phyloP scores from a whole-genome alignment of 2,797 vertebrate species.

The Oophaga sylvatica region DNA sequence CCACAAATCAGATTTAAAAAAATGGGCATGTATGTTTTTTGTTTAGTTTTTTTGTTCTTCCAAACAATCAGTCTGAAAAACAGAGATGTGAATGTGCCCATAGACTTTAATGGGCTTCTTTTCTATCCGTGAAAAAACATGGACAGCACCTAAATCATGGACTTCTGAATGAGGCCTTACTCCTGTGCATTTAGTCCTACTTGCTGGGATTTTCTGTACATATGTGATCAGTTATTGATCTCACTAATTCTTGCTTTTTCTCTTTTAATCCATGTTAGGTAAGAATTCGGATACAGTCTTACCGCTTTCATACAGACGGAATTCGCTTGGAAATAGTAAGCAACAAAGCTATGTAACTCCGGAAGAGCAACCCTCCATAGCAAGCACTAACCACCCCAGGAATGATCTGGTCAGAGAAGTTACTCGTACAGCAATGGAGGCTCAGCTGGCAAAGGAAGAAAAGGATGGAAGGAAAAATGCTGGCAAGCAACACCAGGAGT shows the following conservation, averaged over 20 bases:
- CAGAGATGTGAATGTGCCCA: too few species aligned
- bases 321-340: slow-evolving; percentile 84
- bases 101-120: too few species aligned
- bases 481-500: slow-evolving; percentile 80
- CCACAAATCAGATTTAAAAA: too few species aligned
- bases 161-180: too few species aligned
- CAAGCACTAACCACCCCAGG: slow-evolving; percentile 46
- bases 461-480: slow-evolving; percentile 65
- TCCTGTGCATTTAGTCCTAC: too few species aligned
- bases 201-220: neutral
- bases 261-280: slow-evolving; percentile 75
- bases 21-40: too few species aligned
- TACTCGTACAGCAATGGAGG: slow-evolving; percentile 81
- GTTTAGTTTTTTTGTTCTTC: too few species aligned
- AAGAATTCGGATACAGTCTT: slow-evolving; percentile 78
- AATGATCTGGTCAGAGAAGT: slow-evolving; percentile 82
- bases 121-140: too few species aligned
- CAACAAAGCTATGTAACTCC: slow-evolving; percentile 71
- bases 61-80: too few species aligned
- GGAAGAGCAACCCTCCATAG: slow-evolving; percentile 14
- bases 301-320: slow-evolving; percentile 79
- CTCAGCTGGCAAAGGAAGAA: slow-evolving; percentile 77
- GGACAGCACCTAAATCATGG: too few species aligned
- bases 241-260: neutral
- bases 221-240: neutral